Percentiles rank a stretch among this genome's conserved stretches.
Evolutionary conservation across 2,113 vertebrate species (phyloP).

Genomic region (Hemibagrus wyckioides): DNA sequence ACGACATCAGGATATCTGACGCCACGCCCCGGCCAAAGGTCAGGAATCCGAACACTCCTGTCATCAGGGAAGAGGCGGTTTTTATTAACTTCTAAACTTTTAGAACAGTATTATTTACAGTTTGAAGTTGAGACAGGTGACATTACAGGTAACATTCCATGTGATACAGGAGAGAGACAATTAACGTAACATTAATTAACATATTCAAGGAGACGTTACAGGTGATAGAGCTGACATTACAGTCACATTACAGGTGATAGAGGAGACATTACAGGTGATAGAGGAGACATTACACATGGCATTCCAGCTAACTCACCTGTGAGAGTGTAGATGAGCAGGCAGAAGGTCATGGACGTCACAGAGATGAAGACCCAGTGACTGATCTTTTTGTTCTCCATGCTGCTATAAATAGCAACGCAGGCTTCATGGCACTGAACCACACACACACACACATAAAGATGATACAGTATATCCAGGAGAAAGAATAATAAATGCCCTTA

Average conservation of each 20-base stretch:
- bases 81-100: not conserved
- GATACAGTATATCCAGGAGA: not conserved
- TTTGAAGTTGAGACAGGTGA: not conserved
- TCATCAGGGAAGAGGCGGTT: not conserved
- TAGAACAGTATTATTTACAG: not conserved
- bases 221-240: not conserved
- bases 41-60: slow-evolving; percentile 90
- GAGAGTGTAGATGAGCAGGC: slow-evolving; percentile 84
- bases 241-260: too few species aligned
- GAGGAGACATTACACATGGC: not conserved
- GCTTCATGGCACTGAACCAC: slow-evolving; percentile 88
- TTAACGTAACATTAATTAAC: too few species aligned
- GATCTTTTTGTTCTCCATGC: slow-evolving; percentile 84
- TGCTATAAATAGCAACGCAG: slow-evolving; percentile 88
- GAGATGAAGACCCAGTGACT: slow-evolving; percentile 86
- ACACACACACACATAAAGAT: not conserved
- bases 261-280: not conserved
- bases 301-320: slow-evolving; percentile 63
- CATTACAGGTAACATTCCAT: not conserved
- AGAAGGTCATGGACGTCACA: slow-evolving; percentile 86
- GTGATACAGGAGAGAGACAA: not conserved
- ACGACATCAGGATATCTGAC: slow-evolving; percentile 91
- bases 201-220: not conserved
- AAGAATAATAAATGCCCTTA: not conserved
- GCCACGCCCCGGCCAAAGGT: slow-evolving; percentile 82